Base-by-base conservation (phyloP, 1,140 invertebrate species). In the Philaenus spumarius region DNA sequence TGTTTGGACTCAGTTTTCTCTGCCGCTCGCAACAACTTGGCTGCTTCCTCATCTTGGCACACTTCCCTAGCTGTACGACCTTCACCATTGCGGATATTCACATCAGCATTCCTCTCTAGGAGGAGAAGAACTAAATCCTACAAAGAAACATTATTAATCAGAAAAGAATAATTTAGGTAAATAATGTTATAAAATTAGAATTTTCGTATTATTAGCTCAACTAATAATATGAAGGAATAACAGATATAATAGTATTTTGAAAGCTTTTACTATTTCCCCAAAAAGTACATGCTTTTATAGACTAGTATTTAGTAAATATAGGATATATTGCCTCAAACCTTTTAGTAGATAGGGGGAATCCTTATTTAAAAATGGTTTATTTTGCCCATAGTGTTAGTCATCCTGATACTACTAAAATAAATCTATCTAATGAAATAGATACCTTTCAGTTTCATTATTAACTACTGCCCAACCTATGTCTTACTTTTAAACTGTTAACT, bases 71-170 rank as follows among this genome's bases (percentile, higher is more conserved):
- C 73, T 1, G 73, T 78, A 39, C 78, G 73, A 7, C 83, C 83
- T 62, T 84, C 77, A 23, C 73, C 72, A 67, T 82, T 82, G 24
- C 74, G 68, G 4, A 76, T 66, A 69, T 87, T 86, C 42, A 88
- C 86, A 68, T 88, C 85, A 34, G 86, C 86, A 48, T 82, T 83
- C 65, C 76, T 71, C 39, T 77, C 70, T 47, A 77, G 74, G 9
- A 88, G 70, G 14, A 87, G 69, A 62, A 84, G 80, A 60, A 89
- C 86, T 50, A 88, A 68, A 65, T 82, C 83, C 50, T 89, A 70
- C n/a, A 58, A 34, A 51, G 24, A 57, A 58, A 40, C 20, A 48
- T n/a, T 3, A 57, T 37, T 47, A 19, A 4, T 52, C 34, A 6
- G 15, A 52, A 2, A 15, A 52, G 3, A 30, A 30, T 30, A 30